A percentile compares a stretch with the other conserved stretches of the same genome.
Evolutionary conservation across 2,113 vertebrate species (phyloP).

Genomic region (Sporophila hypoxantha): DNA sequence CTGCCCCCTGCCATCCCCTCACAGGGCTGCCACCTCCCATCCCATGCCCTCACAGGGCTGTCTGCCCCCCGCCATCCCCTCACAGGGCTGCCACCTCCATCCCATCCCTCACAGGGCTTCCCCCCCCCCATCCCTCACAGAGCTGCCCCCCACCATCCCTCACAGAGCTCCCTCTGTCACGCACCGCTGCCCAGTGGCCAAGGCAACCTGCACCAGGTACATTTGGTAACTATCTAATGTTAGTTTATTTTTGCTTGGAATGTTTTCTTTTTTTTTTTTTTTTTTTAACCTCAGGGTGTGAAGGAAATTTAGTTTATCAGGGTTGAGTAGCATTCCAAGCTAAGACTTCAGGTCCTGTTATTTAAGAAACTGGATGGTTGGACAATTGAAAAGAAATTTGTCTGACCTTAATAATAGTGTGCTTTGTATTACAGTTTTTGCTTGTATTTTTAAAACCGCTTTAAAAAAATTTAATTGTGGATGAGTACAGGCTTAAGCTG

Average conservation of each 20-base stretch:
- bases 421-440: neutral
- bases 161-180: no score
- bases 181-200: neutral
- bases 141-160: neutral
- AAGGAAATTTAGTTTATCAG: neutral
- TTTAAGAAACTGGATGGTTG: neutral
- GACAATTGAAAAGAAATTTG: neutral
- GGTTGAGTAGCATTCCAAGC: neutral
- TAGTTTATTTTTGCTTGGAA: neutral
- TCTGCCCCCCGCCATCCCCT: neutral
- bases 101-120: no score
- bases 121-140: neutral
- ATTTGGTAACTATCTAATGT: neutral
- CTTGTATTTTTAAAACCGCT: neutral
- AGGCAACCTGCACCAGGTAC: accelerated
- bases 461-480: neutral
- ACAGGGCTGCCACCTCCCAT: no score
- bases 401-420: neutral
- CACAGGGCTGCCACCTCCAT: neutral
- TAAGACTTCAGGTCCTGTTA: neutral
- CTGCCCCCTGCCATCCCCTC: neutral
- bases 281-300: neutral
- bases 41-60: neutral
- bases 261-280: neutral
- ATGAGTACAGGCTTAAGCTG: neutral